These are phyloP conservation scores for Meganola albula DNA, from an alignment of 2,888 invertebrate species.

Conservation along the genomic window DNA sequence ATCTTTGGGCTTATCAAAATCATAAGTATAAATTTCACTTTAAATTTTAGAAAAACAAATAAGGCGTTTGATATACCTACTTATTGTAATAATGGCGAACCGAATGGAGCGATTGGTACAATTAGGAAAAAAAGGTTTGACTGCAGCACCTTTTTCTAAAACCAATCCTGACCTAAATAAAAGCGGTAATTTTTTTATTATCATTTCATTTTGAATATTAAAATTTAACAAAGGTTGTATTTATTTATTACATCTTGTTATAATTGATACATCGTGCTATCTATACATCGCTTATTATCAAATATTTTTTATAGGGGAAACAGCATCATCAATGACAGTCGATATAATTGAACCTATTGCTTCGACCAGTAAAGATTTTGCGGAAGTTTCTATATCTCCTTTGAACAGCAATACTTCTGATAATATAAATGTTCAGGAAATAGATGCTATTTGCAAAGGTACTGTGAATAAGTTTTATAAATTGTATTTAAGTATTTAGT, in stretches of 20 bases:
- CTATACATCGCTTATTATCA: not conserved
- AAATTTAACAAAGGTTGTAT: not conserved
- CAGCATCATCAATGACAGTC: not conserved
- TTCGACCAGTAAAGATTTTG: conserved; percentile 2
- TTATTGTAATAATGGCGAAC: too few species aligned
- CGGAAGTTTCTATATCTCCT: conserved; percentile 1
- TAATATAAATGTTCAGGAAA: conserved; percentile 1
- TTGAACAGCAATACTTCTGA: conserved; percentile 1
- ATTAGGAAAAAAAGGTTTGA: not conserved
- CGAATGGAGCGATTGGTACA: too few species aligned
- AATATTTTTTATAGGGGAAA: conserved; percentile 1
- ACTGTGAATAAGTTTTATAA: conserved; percentile 3
- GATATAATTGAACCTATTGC: conserved; percentile 4
- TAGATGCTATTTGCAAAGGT: conserved; percentile 1
- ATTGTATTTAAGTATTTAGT: conserved; percentile 1
- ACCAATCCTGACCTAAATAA: not conserved
- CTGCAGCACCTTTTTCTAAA: not conserved
- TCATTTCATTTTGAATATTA: not conserved
- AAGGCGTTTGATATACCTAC: too few species aligned
- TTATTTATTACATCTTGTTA: too few species aligned
- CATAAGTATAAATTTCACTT: not conserved
- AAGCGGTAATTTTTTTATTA: not conserved
- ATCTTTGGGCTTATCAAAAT: not conserved
- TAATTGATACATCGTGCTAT: too few species aligned
- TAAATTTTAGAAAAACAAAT: not conserved